These are phyloP conservation scores for Drosophila mulleri DNA, from an alignment of 2,888 invertebrate genomes.

Conservation along the genomic window DNA sequence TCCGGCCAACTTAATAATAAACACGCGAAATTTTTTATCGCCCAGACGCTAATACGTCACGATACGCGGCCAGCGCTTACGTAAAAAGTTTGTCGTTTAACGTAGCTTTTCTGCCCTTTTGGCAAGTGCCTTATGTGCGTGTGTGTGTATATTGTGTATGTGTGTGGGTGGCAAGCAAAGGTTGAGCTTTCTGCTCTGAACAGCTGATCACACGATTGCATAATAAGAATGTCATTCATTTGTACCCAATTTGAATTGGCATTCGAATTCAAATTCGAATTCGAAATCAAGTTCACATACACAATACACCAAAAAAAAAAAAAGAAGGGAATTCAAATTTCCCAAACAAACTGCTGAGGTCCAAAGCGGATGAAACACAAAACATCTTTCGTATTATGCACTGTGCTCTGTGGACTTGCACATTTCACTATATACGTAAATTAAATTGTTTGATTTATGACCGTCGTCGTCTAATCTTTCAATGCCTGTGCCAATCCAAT, in stretches of 20 bases:
- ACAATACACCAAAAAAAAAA: too few relatives aligned
- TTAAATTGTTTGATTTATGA: conserved; percentile 40
- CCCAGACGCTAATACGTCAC: conserved; percentile 72
- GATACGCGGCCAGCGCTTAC: conserved; percentile 63
- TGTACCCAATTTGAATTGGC: conserved; percentile 7
- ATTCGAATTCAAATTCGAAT: conserved; percentile 5
- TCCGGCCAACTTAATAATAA: conserved; percentile 55
- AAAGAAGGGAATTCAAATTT: background rate
- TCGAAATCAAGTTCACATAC: background rate
- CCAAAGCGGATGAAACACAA: background rate
- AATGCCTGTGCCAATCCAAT: conserved; percentile 34
- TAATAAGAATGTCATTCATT: conserved; percentile 25
- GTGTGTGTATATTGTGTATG: background rate
- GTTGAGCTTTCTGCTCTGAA: conserved; percentile 17
- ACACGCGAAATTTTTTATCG: conserved; percentile 76
- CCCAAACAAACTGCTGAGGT: background rate
- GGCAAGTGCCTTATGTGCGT: conserved; percentile 16
- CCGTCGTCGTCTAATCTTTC: conserved; percentile 24
- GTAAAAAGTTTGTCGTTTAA: conserved; percentile 50
- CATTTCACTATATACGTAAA: conserved; percentile 1
- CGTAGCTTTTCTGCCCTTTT: conserved; percentile 43
- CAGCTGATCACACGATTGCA: conserved; percentile 49
- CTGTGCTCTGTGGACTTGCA: background rate
- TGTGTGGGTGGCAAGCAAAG: conserved; percentile 5
- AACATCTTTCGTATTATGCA: background rate